Evolutionary conservation across 2,888 invertebrate species (phyloP), one percentile per base, ranked within the genome.

Genomic region (Labia minor): DNA sequence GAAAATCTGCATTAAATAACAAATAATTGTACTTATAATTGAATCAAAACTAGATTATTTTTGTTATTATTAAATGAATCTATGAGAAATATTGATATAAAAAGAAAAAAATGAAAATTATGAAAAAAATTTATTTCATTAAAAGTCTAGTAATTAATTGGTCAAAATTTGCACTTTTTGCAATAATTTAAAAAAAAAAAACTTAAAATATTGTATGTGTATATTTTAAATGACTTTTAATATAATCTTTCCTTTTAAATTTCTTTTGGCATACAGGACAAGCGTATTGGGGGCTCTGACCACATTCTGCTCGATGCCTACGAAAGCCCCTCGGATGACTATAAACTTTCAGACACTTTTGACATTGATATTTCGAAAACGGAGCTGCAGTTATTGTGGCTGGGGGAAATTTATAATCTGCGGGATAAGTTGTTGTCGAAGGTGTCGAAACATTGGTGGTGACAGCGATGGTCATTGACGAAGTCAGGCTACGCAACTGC

Each of bases 231-330:
- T 49, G 49, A 16, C 14, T 49, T 16, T 49, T 49, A 49, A 49
- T 49, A 49, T 49, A 49, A 49, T 21, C 21, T 64, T 64, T 64
- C 14, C 64, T 21, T 21, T 64, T 64, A 8, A 21, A 64, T 16
- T 21, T 64, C 14, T 64, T 19, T 3, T 19, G 26, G 14, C 64
- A 64, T 3, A 21, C 21, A 11, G 64, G 64, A 21, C 64, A 64
- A 10, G 21, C 33, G 18, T 33, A 64, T 20, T 21, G 20, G 6
- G 21, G 64, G 10, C 37, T 11, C 14, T 33, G 19, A 10, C 64
- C 64, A 21, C 64, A 64, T 11, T 64, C 64, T 49, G 49, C 14
- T 49, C 49, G 3, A 16, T 49, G 49, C n/a, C 49, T 49, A 8
- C 49, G 49, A 14, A 49, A 49, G 2, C 49, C 49, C 14, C 49